Percentiles rank a stretch among this genome's conserved stretches.
phyloP scores from a whole-genome alignment of 2,113 vertebrate genomes.

The Nanorana parkeri region DNA sequence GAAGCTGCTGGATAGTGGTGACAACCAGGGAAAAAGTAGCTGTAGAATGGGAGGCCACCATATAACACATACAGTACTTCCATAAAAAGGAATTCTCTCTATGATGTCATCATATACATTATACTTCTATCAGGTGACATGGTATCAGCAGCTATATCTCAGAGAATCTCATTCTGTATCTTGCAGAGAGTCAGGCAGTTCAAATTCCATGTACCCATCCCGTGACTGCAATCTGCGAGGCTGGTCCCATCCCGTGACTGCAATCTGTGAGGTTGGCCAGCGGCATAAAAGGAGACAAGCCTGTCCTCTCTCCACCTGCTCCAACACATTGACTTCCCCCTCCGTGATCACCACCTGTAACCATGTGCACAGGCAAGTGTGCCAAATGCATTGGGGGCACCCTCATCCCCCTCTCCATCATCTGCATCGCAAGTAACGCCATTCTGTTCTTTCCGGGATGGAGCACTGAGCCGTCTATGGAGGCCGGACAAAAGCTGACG shows the following conservation, averaged over 20 bases:
- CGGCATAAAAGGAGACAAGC: not conserved
- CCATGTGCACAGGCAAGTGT: constrained; percentile 80
- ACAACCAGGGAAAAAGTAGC: too few relatives aligned
- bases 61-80: too few relatives aligned
- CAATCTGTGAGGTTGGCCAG: not conserved
- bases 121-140: not conserved
- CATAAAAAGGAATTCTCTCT: too few relatives aligned
- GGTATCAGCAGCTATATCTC: not conserved
- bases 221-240: constrained; percentile 28
- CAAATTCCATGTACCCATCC: constrained; percentile 23
- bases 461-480: constrained; percentile 62
- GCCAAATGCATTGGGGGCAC: constrained; percentile 69
- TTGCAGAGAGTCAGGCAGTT: not conserved
- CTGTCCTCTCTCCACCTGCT: not conserved
- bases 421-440: constrained; percentile 77
- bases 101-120: not conserved
- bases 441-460: constrained; percentile 77
- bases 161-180: not conserved
- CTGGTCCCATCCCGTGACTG: constrained; percentile 12
- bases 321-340: not conserved
- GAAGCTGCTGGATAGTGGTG: too few relatives aligned
- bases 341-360: not conserved
- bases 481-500: constrained; percentile 58
- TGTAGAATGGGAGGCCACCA: too few relatives aligned
- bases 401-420: constrained; percentile 72